Percentiles rank a stretch among this genome's conserved stretches.
Conservation (phyloP, 1,140 invertebrate species). For the Chlorops oryzae region DNA sequence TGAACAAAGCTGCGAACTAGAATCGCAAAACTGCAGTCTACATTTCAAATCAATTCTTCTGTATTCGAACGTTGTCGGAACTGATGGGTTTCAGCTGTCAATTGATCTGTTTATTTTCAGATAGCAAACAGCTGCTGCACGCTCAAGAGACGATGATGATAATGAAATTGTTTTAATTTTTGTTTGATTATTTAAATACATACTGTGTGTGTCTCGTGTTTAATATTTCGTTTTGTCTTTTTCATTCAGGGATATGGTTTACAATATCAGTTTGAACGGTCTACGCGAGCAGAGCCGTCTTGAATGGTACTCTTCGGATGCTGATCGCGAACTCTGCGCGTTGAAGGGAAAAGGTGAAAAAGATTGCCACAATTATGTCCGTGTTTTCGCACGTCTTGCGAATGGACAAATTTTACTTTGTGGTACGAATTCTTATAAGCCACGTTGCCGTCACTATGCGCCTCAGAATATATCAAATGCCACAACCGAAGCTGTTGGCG, state of each 20-base stretch:
- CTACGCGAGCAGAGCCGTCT: constrained; percentile 62
- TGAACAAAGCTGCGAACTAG: too few species aligned
- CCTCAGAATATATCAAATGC: constrained; percentile 1
- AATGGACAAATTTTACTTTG: constrained; percentile 79
- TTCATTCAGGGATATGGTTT: constrained; percentile 61
- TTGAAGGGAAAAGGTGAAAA: constrained; percentile 80
- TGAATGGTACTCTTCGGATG: constrained; percentile 75
- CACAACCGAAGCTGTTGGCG: neutral
- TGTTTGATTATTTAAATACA: too few species aligned
- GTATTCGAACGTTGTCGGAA: too few species aligned
- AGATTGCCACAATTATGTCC: constrained; percentile 93
- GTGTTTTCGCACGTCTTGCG: constrained; percentile 65
- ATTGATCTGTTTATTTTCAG: too few species aligned
- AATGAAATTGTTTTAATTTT: too few species aligned
- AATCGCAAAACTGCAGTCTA: too few species aligned
- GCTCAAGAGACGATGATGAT: too few species aligned
- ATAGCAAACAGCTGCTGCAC: too few species aligned
- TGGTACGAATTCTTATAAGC: constrained; percentile 95
- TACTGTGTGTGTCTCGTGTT: too few species aligned
- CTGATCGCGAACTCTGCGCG: constrained; percentile 76
- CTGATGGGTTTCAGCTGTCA: too few species aligned
- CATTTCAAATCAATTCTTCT: too few species aligned
- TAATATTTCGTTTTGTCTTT: too few species aligned
- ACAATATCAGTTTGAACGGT: constrained; percentile 71
- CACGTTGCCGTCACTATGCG: constrained; percentile 66